Evolutionary conservation across 2,797 vertebrate species (phyloP).

Genomic region (Darevskia nairensis): DNA sequence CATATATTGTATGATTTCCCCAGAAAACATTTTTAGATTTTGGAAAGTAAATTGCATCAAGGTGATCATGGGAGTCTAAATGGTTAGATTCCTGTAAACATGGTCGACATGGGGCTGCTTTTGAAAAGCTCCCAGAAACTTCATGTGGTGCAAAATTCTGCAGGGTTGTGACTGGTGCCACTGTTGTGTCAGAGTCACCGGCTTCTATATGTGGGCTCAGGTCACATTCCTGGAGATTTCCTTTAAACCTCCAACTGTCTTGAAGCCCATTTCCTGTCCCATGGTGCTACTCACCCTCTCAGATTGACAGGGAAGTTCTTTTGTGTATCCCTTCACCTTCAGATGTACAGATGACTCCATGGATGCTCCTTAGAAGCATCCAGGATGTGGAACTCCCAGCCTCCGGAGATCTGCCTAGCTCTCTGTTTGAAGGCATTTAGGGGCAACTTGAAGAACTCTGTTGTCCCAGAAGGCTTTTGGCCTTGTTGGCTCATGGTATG

Average conservation of each 20-base stretch:
- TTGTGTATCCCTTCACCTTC: neutral
- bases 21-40: neutral
- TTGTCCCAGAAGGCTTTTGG: neutral
- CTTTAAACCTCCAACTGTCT: neutral
- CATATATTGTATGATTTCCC: neutral
- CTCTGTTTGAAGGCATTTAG: neutral
- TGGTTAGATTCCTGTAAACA: conserved; percentile 1
- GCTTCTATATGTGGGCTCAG: neutral
- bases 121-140: neutral
- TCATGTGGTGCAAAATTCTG: neutral
- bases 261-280: neutral
- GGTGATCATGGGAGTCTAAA: neutral
- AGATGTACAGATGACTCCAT: too few species aligned
- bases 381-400: neutral
- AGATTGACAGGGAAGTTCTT: neutral
- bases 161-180: neutral
- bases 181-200: neutral
- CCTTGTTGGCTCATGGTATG: too few species aligned
- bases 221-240: neutral
- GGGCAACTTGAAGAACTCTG: neutral
- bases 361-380: neutral
- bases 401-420: too few species aligned
- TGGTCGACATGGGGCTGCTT: neutral
- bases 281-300: neutral
- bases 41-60: neutral